Evolutionary conservation across 2,113 vertebrate genomes (phyloP).

Genomic region (Nothocercus nigrocapillus): DNA sequence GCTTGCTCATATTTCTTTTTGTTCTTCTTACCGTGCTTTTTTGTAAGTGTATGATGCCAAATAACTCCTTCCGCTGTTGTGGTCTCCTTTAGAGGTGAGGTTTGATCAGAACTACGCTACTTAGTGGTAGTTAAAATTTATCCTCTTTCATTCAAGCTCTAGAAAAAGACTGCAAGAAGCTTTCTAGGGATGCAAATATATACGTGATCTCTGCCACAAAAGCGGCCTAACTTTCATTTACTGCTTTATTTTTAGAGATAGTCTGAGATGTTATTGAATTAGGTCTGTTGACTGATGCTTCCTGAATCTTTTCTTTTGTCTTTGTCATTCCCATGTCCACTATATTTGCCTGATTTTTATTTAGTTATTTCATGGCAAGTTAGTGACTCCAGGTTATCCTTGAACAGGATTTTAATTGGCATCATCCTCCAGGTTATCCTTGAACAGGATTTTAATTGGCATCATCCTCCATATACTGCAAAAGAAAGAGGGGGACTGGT

Average conservation of each 20-base stretch:
- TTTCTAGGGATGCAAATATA: neutral
- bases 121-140: neutral
- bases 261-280: neutral
- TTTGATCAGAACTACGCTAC: neutral
- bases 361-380: neutral
- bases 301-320: neutral
- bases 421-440: neutral
- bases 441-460: neutral
- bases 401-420: neutral
- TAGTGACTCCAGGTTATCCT: neutral
- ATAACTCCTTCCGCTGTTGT: constrained; percentile 31
- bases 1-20: constrained; percentile 23
- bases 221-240: neutral
- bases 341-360: neutral
- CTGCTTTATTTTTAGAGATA: neutral
- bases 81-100: neutral
- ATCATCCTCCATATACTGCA: neutral
- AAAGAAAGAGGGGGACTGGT: neutral
- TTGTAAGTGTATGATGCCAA: constrained; percentile 37
- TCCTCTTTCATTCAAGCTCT: neutral
- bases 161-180: neutral
- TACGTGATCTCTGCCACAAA: neutral
- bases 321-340: neutral
- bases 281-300: neutral
- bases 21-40: neutral